Conservation (phyloP, 2,113 vertebrate species). For the Loxodonta africana region DNA sequence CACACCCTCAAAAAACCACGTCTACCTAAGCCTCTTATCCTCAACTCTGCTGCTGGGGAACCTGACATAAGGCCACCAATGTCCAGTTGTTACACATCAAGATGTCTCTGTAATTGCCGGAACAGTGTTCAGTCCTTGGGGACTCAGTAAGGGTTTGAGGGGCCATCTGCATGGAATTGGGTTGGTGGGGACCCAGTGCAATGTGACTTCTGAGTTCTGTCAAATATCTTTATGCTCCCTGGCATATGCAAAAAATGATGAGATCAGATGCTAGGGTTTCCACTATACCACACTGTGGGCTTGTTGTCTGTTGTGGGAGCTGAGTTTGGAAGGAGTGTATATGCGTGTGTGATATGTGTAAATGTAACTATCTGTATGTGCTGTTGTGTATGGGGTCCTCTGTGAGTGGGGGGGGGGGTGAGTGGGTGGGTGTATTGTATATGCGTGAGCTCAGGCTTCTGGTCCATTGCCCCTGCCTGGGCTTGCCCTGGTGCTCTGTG, state of each 20-base stretch:
- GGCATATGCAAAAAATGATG: not conserved
- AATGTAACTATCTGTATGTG: no score
- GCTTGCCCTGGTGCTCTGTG: not conserved
- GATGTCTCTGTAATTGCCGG: not conserved
- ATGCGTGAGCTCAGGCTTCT: not conserved
- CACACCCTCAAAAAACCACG: not conserved
- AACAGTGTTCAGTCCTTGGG: not conserved
- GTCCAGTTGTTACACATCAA: not conserved
- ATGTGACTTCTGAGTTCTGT: not conserved
- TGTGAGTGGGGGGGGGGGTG: not conserved
- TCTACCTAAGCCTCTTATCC: not conserved
- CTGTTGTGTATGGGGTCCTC: not conserved
- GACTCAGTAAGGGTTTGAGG: not conserved
- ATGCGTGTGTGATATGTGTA: not conserved
- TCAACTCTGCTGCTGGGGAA: not conserved
- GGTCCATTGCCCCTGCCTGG: not conserved
- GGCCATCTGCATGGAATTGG: not conserved
- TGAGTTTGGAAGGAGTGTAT: not conserved
- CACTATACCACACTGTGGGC: no score
- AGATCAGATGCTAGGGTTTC: not conserved
- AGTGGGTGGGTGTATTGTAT: not conserved
- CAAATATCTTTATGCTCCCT: not conserved
- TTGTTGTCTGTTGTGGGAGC: not conserved
- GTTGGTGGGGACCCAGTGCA: not conserved
- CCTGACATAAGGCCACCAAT: not conserved